Evolutionary conservation across 1,140 invertebrate genomes (phyloP).

Genomic region (Oryctes rhinoceros): DNA sequence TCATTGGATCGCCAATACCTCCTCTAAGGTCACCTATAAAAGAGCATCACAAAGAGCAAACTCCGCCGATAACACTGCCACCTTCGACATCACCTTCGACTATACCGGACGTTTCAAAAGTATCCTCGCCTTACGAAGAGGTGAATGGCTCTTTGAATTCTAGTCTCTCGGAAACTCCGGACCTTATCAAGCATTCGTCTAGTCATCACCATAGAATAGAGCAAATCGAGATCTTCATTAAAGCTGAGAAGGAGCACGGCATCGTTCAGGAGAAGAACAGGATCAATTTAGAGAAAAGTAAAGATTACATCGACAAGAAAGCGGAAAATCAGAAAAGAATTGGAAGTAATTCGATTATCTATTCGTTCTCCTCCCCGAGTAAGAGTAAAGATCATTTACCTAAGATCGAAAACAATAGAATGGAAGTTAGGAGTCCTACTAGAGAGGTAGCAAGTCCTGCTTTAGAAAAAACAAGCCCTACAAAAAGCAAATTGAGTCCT

Average conservation of each 20-base stretch:
- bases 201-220: constrained; percentile 52
- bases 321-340: background rate
- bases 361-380: background rate
- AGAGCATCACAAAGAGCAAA: constrained; percentile 41
- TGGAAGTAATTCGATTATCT: constrained; percentile 26
- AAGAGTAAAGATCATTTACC: constrained; percentile 33
- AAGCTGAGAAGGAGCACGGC: constrained; percentile 49
- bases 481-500: background rate
- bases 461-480: background rate
- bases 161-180: constrained; percentile 56
- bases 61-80: constrained; percentile 25
- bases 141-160: constrained; percentile 28
- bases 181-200: constrained; percentile 57
- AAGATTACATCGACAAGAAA: background rate
- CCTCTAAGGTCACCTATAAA: constrained; percentile 42
- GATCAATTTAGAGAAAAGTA: constrained; percentile 29
- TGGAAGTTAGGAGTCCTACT: background rate
- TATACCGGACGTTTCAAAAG: constrained; percentile 58
- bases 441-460: background rate
- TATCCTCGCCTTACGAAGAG: constrained; percentile 31
- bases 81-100: constrained; percentile 48
- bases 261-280: constrained; percentile 26
- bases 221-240: constrained; percentile 52
- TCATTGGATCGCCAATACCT: constrained; percentile 17
- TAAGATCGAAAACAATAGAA: background rate